Conservation (phyloP, 2,113 vertebrate genomes). For the Illadopsis cleaveri region DNA sequence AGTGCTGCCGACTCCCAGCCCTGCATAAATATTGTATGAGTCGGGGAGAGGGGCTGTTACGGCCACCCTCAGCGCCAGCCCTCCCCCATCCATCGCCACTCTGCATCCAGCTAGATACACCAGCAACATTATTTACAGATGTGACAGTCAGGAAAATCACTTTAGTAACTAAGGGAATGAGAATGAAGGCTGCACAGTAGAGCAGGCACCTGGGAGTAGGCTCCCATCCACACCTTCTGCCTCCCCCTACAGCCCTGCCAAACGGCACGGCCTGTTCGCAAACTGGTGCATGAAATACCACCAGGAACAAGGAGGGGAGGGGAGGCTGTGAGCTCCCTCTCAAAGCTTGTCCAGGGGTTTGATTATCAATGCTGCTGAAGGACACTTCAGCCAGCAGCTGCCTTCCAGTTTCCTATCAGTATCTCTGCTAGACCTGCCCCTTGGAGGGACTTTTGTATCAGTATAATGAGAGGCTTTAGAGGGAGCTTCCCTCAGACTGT, state of each 20-base stretch:
- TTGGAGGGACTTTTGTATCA: background rate
- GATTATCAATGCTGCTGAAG: background rate
- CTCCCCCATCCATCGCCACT: slow-evolving; percentile 55
- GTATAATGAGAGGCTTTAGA: background rate
- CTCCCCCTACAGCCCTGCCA: background rate
- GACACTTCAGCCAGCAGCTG: background rate
- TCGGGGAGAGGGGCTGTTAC: slow-evolving; percentile 56
- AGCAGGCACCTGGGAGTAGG: background rate
- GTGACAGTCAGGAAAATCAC: slow-evolving; percentile 71
- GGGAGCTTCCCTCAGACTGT: background rate
- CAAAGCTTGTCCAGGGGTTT: background rate
- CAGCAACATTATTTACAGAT: slow-evolving; percentile 73
- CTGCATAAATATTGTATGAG: slow-evolving; percentile 90
- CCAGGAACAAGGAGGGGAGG: background rate
- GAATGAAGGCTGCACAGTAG: background rate
- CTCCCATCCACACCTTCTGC: background rate
- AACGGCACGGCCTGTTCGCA: accelerated
- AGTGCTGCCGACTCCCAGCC: slow-evolving; percentile 79
- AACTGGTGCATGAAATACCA: background rate
- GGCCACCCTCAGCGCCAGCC: slow-evolving; percentile 20
- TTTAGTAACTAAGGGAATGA: slow-evolving; percentile 65
- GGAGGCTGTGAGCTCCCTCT: background rate
- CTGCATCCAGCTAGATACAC: slow-evolving; percentile 63
- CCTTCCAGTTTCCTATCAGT: background rate
- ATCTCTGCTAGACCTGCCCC: background rate